Base-by-base conservation (phyloP, 2,888 invertebrate genomes). In the Euzetes globulus region DNA sequence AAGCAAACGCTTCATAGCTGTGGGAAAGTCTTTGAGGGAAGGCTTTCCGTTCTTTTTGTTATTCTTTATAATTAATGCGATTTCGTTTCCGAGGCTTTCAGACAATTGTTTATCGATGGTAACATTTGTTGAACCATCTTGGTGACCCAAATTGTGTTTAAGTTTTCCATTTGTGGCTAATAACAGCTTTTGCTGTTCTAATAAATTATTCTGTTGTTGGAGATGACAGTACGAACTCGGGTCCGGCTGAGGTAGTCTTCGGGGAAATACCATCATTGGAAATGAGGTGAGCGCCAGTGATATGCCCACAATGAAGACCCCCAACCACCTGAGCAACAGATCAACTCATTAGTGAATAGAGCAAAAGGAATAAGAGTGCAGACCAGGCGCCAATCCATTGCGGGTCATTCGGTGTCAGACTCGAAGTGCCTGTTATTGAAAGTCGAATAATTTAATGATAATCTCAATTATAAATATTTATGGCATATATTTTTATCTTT, bases 351-450 rank as follows among this genome's bases (percentile, higher is more conserved):
- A 25, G 29, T 19, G 19, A 22, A n/a, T 22, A 71, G 45, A 71
- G 45, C 22, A 71, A 37, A 71, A 9, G 22, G 41, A 41, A 41
- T 41, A 41, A 27, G 19, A 45, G 37, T 17, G 25, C 45, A 25
- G 22, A 71, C 74, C 96, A 97, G 63, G 96, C 96, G 71, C 96
- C 95, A 70, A 96, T 91, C 94, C 94, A 96, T 83, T 90, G 86
- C 5, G 92, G 91, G 84, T 94, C 92, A 55, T 87, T 87, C 13
- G 78, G 78, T 15, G 76, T 77, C 45, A 78, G 72, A 29, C 75
- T 77, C 15, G 78, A 75, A 22, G 58, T 65, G 63, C 78, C 79
- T 75, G 76, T n/a, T 33, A 74, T 29, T 27, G 22, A 47, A 58
- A 72, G 72, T 55, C 41, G 19, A 71, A 50, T 71, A 17, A 52